Percentiles rank a stretch among this genome's conserved stretches.
These are phyloP conservation scores for human (Homo sapiens) DNA, from an alignment of 2,113 vertebrate genomes.

Conservation along the genomic window DNA sequence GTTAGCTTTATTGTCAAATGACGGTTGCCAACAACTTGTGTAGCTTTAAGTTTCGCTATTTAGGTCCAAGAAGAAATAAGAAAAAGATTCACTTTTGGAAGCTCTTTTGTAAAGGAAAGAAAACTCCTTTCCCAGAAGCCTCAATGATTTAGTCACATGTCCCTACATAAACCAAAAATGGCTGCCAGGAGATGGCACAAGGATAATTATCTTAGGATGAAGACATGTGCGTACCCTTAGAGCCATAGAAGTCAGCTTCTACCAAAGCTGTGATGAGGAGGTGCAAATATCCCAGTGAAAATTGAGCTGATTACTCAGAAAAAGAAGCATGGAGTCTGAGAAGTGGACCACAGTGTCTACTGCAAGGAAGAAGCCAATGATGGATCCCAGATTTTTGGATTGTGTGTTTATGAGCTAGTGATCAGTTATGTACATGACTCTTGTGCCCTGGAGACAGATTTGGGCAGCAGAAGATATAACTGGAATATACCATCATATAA, in stretches of 20 bases:
- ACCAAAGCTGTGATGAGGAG: neutral
- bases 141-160: neutral
- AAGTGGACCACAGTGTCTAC: neutral
- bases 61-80: neutral
- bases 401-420: neutral
- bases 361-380: neutral
- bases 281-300: neutral
- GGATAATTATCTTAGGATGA: neutral
- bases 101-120: constrained; percentile 1
- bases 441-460: neutral
- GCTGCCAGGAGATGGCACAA: neutral
- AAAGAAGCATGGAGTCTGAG: neutral
- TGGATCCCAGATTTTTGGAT: neutral
- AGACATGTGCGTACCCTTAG: neutral
- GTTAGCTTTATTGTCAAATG: constrained; percentile 23
- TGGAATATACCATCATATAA: neutral
- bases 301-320: neutral
- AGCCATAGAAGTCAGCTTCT: neutral
- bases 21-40: neutral
- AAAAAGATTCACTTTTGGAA: constrained; percentile 27
- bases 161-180: neutral
- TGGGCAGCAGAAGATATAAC: neutral
- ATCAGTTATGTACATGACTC: neutral
- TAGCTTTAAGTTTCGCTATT: constrained; percentile 14
- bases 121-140: constrained; percentile 35